Evolutionary conservation across 2,888 invertebrate species (phyloP).

Genomic region (Lasioglossum lativentre): DNA sequence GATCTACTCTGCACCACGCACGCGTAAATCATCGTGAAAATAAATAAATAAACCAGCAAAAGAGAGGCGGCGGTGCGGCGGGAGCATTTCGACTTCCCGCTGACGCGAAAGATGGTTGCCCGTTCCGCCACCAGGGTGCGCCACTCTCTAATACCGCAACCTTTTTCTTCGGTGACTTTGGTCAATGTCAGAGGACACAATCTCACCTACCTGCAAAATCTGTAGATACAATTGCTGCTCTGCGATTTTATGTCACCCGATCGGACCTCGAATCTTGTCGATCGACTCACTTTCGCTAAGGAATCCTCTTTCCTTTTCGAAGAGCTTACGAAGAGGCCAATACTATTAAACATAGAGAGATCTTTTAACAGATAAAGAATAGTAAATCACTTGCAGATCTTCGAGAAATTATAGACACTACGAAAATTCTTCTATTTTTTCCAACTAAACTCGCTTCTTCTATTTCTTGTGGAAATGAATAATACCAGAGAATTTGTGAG

Average conservation of each 20-base stretch:
- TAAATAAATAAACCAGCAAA: background rate
- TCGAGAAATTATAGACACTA: background rate
- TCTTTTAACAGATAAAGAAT: background rate
- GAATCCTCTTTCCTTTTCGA: background rate
- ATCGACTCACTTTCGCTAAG: background rate
- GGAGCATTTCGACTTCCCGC: conserved; percentile 33
- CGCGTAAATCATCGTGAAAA: background rate
- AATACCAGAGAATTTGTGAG: background rate
- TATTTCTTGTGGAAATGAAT: background rate
- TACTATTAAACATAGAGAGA: background rate
- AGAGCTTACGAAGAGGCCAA: background rate
- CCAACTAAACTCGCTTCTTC: background rate
- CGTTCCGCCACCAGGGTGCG: conserved; percentile 16
- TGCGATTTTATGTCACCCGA: conserved; percentile 44
- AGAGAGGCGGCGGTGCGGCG: background rate
- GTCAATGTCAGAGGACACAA: conserved; percentile 46
- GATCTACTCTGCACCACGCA: background rate
- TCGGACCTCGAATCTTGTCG: background rate
- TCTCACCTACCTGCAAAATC: conserved; percentile 34
- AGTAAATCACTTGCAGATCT: background rate
- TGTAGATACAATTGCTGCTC: conserved; percentile 30
- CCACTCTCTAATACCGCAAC: conserved; percentile 25
- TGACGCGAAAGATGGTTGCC: conserved; percentile 41
- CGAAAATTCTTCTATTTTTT: background rate
- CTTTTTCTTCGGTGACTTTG: background rate